Evolutionary conservation across 1,140 invertebrate species (phyloP).

Genomic region (Aphidius ervi): DNA sequence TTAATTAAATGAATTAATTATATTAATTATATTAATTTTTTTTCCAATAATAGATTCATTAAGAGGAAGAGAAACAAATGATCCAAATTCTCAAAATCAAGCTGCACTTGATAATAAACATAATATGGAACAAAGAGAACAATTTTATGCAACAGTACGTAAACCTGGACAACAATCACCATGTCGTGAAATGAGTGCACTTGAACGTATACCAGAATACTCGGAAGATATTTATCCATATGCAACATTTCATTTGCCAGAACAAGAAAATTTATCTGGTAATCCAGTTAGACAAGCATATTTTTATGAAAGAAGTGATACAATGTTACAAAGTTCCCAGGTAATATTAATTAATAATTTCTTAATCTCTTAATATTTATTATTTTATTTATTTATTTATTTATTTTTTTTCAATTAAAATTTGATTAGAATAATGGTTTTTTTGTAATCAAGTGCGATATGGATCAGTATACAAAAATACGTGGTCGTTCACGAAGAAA

Average conservation of each 20-base stretch:
- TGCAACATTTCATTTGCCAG: conserved; percentile 61
- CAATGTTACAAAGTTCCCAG: conserved; percentile 47
- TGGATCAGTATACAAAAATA: conserved; percentile 49
- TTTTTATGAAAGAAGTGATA: conserved; percentile 49
- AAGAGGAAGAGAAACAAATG: conserved; percentile 37
- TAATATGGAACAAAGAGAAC: conserved; percentile 56
- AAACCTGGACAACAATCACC: conserved; percentile 56
- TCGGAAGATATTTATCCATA: conserved; percentile 51
- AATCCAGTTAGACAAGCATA: conserved; percentile 45
- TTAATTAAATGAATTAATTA: not conserved
- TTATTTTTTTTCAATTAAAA: not conserved
- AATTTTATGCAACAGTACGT: conserved; percentile 58
- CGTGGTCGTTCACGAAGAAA: conserved; percentile 47
- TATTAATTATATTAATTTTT: not conserved
- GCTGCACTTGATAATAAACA: conserved; percentile 52
- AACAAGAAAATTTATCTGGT: conserved; percentile 54
- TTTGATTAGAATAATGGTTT: conserved; percentile 6
- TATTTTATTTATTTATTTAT: not conserved
- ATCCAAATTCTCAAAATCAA: conserved; percentile 45
- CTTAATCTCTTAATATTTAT: not conserved
- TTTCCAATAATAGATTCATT: conserved; percentile 33
- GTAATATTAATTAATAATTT: conserved; percentile 22
- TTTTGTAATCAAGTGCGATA: conserved; percentile 41
- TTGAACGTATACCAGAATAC: conserved; percentile 59
- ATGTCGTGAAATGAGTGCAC: conserved; percentile 50